Evolutionary conservation across 2,888 invertebrate genomes (phyloP), one percentile per base, ranked within the genome.

Genomic region (Malthinus flaveolus): DNA sequence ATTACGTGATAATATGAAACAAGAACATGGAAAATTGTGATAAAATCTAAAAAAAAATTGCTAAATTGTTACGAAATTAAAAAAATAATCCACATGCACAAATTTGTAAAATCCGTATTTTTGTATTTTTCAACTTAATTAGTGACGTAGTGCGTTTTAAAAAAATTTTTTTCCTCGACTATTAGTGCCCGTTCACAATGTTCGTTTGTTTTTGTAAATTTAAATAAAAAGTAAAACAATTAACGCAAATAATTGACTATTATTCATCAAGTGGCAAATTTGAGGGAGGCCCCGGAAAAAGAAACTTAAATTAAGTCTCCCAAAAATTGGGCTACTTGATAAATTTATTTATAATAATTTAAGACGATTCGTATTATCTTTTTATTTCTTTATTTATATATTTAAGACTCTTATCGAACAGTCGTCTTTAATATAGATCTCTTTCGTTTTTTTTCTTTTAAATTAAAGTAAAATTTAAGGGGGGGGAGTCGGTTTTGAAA

Each of bases 361-460:
- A 35, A 10, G 36, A 55, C 37, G 39, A 39, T 36, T 42, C 33
- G 54, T 59, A 59, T 59, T 53, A 59, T 59, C 42, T 23, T 13
- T 55, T 50, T 56, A 48, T 23, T 59, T 59, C 35, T 53, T 49
- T 55, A 54, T 59, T 34, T 47, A 54, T 58, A 57, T 50, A 36
- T 58, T 23, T 58, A 51, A 55, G 55, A 59, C 55, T 55, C 51
- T 50, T 52, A 51, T 55, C 59, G 50, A n/a, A n/a, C n/a, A n/a
- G n/a, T 47, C 49, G 45, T 55, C 50, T 49, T 59, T 59, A 44
- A 53, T 49, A 42, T 42, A 31, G 59, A 59, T 59, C 59, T 59
- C 59, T 59, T n/a, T 48, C 39, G 11, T 53, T 55, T 23, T 23
- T 5, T 23, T 23, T 23, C 5, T 23, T 23, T 35, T 9, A n/a